These are phyloP conservation scores for Drosophila burlai DNA, from an alignment of 1,140 invertebrate species.

Conservation along the genomic window DNA sequence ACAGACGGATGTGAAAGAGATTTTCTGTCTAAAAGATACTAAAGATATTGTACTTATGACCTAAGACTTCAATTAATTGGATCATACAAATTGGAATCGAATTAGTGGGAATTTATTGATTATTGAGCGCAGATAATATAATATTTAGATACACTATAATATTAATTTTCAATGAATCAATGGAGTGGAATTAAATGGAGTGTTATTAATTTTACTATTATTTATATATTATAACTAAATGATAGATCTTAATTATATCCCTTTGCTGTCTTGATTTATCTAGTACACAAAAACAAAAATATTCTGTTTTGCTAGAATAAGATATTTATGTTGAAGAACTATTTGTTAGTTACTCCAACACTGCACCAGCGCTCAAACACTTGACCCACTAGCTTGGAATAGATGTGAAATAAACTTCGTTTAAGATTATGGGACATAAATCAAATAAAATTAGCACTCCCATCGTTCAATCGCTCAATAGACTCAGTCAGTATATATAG, in stretches of 20 bases:
- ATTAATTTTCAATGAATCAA: neutral
- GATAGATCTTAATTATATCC: neutral
- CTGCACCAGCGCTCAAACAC: neutral
- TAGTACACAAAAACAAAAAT: neutral
- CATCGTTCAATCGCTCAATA: slow-evolving; percentile 5
- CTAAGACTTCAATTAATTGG: neutral
- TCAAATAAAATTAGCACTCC: slow-evolving; percentile 3
- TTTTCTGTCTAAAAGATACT: neutral
- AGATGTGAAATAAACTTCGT: neutral
- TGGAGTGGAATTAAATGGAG: too few relatives aligned
- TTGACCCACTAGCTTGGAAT: neutral
- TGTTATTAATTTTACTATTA: too few relatives aligned
- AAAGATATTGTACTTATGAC: neutral
- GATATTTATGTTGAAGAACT: neutral
- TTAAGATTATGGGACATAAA: slow-evolving; percentile 10
- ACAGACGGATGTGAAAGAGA: neutral
- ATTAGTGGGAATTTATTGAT: neutral
- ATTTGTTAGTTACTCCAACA: neutral
- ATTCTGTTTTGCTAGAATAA: neutral
- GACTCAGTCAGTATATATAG: neutral
- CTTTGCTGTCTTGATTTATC: neutral
- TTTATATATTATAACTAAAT: too few relatives aligned
- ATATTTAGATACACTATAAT: neutral
- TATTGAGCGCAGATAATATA: neutral
- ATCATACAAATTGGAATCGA: neutral